Base-by-base conservation (phyloP, 2,113 vertebrate species). In the Ptychochromis oligacanthus region DNA sequence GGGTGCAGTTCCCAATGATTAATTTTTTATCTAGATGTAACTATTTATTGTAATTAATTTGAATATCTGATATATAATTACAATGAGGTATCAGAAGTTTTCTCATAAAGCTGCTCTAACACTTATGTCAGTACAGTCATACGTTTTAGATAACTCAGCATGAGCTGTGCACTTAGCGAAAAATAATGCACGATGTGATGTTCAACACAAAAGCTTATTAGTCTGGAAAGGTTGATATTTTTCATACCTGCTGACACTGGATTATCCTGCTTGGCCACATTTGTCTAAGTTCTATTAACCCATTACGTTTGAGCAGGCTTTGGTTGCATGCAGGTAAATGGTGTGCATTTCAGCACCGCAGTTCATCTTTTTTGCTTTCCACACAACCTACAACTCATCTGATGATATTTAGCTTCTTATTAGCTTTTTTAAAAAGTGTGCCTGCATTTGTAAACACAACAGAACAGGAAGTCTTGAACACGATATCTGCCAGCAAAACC, bases 41-140 rank as follows among this genome's bases (percentile, higher is more conserved):
- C 38, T 40, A 9, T 11, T 40, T 40, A 40, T 40, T 9, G 10
- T 11, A 11, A 36, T 36, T 36, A 40, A 3, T 10, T 8, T 26
- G 62, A 0, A 46, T 46, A 43, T 67, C 4, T 67, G 38, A 46
- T 67, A 43, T 26, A 67, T 22, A 4, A 22, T 46, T 22, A 46
- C 3, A 0, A 2, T 0, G n/a, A 0, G 36, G 13, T 24, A 67
- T 46, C 62, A 11, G 7, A 17, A 17, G 61, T 7, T 64, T 40
- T 64, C 61, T 64, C 7, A 40, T 64, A 9, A 64, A 64, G 8
- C 61, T 64, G 20, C 4, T 64, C 8, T 17, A n/a, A n/a, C 7
- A 64, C 40, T 64, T 4, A 31, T 64, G 12, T 34, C 22, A 1
- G 62, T 26, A 1, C 43, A 26, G 11, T 46, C 62, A 46, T 11